phyloP scores from a whole-genome alignment of 2,113 vertebrate genomes.

The Limnothrissa miodon region DNA sequence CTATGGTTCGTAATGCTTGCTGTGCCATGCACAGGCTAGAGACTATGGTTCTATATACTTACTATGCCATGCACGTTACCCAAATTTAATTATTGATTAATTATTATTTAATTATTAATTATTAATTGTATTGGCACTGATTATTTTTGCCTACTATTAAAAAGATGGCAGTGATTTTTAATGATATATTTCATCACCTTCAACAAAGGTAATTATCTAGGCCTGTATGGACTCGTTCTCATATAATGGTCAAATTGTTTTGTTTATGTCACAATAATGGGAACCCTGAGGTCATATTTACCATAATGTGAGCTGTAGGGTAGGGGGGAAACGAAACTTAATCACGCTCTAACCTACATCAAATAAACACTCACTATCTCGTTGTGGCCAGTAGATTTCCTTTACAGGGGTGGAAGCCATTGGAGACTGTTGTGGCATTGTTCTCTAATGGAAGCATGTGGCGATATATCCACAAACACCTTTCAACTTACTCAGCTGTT shows the following conservation, averaged over 20 bases:
- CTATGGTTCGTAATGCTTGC: not conserved
- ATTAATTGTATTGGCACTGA: no score
- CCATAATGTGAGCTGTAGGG: not conserved
- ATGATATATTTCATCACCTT: not conserved
- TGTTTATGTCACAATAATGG: not conserved
- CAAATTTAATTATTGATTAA: no score
- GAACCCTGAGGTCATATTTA: not conserved
- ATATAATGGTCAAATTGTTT: not conserved
- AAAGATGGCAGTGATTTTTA: not conserved
- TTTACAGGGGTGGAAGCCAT: slow-evolving; percentile 11
- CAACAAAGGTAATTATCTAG: not conserved
- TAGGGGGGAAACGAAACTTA: not conserved
- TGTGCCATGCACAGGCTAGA: not conserved
- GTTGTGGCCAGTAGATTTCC: not conserved
- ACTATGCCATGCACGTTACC: not conserved
- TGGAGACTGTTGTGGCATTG: not conserved
- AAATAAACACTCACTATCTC: slow-evolving; percentile 6
- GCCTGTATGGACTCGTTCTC: not conserved
- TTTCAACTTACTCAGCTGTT: not conserved
- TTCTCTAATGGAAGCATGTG: not conserved
- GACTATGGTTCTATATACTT: not conserved
- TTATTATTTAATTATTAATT: no score
- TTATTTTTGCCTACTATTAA: not conserved
- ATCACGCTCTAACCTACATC: not conserved
- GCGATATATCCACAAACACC: not conserved